A percentile compares a stretch with the other conserved stretches of the same genome.
phyloP scores from a whole-genome alignment of 2,797 vertebrate species.

The Sebastes hubbsi region DNA sequence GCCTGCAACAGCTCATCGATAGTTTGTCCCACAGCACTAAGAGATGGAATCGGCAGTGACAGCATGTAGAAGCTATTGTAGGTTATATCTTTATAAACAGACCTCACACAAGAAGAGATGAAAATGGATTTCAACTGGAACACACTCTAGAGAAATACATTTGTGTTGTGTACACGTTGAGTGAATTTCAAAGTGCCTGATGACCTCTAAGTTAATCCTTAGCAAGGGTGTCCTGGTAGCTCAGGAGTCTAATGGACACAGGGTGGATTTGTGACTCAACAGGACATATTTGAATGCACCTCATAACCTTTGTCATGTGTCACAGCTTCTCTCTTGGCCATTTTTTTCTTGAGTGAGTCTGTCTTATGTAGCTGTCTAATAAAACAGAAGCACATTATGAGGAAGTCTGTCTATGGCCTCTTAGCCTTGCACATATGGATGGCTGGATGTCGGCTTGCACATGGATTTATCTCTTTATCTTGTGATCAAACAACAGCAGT shows the following conservation, averaged over 20 bases:
- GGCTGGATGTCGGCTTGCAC: not conserved
- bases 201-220: constrained; percentile 56
- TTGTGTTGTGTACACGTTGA: constrained; percentile 32
- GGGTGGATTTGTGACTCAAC: constrained; percentile 25
- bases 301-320: constrained; percentile 13
- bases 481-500: constrained; percentile 41
- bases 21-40: constrained; percentile 48
- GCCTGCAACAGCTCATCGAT: constrained; percentile 52
- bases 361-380: constrained; percentile 6
- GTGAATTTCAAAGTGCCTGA: constrained; percentile 51
- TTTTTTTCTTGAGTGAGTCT: not conserved
- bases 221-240: constrained; percentile 20
- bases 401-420: constrained; percentile 17
- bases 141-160: constrained; percentile 40
- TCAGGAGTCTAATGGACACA: constrained; percentile 31
- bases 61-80: constrained; percentile 40
- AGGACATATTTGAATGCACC: constrained; percentile 18
- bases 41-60: constrained; percentile 52
- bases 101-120: constrained; percentile 40
- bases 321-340: not conserved
- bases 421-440: constrained; percentile 10
- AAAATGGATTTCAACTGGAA: constrained; percentile 62
- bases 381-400: constrained; percentile 13
- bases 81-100: constrained; percentile 54
- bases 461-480: constrained; percentile 18